Percentiles rank a stretch among this genome's conserved stretches.
These are phyloP conservation scores for Acomys russatus DNA, from an alignment of 2,797 vertebrate species.

Conservation along the genomic window DNA sequence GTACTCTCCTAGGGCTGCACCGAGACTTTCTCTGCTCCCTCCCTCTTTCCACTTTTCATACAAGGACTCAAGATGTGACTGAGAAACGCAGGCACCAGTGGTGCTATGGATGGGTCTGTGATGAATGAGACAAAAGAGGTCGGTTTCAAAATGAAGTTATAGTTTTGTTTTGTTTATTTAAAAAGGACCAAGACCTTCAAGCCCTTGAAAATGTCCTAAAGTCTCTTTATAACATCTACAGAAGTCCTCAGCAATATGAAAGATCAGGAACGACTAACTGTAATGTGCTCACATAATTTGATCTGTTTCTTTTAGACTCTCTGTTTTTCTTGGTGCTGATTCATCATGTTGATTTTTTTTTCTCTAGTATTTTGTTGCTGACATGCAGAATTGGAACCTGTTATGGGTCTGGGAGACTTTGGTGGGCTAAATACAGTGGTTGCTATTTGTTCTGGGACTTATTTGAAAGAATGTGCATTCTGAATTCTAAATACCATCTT, in stretches of 20 bases:
- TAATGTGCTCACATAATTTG: constrained; percentile 35
- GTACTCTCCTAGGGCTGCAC: not conserved
- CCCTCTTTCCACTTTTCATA: not conserved
- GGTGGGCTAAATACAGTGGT: constrained; percentile 11
- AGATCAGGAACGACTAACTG: constrained; percentile 1
- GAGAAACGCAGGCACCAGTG: not conserved
- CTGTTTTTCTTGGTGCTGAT: not conserved
- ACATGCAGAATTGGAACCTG: constrained; percentile 35
- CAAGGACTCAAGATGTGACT: not conserved
- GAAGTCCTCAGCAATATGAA: not conserved
- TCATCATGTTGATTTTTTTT: constrained; percentile 40
- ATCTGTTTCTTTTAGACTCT: constrained; percentile 40
- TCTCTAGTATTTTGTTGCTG: constrained; percentile 35
- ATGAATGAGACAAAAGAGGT: constrained; percentile 5
- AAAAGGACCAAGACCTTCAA: not conserved
- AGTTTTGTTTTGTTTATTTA: no score
- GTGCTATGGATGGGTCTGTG: not conserved
- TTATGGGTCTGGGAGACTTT: not conserved
- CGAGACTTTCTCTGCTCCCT: not conserved
- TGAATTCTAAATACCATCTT: constrained; percentile 64
- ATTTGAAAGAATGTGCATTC: constrained; percentile 31
- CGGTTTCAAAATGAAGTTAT: constrained; percentile 14
- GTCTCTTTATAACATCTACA: not conserved
- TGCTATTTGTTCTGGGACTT: constrained; percentile 40
- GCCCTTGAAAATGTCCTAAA: constrained; percentile 9